Conservation (phyloP, 2,888 invertebrate species). For the Orthosia gracilis region DNA sequence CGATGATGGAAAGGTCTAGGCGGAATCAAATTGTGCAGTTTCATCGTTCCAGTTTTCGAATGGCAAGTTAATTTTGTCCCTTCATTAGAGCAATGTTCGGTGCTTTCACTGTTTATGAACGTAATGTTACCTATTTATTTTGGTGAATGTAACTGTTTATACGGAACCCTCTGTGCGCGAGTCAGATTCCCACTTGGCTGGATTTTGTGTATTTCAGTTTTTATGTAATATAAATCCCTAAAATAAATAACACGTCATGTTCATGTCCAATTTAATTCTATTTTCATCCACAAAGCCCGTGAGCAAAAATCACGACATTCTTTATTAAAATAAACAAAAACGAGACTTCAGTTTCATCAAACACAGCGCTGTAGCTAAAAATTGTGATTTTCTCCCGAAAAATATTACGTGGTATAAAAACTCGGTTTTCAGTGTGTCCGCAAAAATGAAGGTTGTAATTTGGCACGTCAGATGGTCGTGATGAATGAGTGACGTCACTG, state of each 20-base stretch:
- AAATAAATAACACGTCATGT: neutral
- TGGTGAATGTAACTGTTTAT: no score
- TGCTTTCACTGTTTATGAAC: no score
- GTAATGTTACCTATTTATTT: no score
- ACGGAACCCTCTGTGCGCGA: no score
- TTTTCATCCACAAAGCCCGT: constrained; percentile 2
- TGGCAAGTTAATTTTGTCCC: no score
- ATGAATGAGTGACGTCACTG: constrained; percentile 74
- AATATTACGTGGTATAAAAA: constrained; percentile 12
- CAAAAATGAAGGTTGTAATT: constrained; percentile 72
- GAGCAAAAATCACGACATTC: constrained; percentile 6
- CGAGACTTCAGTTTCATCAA: constrained; percentile 34
- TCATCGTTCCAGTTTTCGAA: no score
- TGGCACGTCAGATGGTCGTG: constrained; percentile 70
- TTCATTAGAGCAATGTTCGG: no score
- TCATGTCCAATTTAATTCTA: constrained; percentile 1
- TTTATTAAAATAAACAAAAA: constrained; percentile 23
- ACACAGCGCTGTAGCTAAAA: constrained; percentile 17
- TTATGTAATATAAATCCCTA: neutral
- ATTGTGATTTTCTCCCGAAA: constrained; percentile 30
- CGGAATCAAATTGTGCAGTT: no score
- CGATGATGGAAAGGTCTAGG: no score
- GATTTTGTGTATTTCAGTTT: no score
- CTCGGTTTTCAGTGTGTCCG: constrained; percentile 16
- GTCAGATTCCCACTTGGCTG: no score